Evolutionary conservation across 2,113 vertebrate genomes (phyloP).

Genomic region (Anhinga anhinga): DNA sequence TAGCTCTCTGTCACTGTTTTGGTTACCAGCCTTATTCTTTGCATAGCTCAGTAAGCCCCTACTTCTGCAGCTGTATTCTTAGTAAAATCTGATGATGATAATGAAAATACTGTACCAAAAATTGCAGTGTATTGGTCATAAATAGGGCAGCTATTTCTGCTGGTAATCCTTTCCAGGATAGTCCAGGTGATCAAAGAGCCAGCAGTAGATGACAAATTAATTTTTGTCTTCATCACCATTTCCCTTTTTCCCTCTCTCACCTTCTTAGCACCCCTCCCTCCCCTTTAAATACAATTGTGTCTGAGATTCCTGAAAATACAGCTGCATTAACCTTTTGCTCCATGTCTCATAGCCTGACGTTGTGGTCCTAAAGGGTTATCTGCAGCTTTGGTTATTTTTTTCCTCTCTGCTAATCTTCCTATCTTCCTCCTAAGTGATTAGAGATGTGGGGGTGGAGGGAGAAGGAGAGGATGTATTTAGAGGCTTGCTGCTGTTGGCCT

Average conservation of each 20-base stretch:
- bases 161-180: not conserved
- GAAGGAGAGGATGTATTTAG: constrained; percentile 34
- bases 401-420: constrained; percentile 68
- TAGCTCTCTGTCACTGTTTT: constrained; percentile 31
- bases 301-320: constrained; percentile 39
- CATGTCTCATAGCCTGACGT: not conserved
- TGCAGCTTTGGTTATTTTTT: constrained; percentile 66
- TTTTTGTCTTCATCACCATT: constrained; percentile 45
- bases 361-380: constrained; percentile 65
- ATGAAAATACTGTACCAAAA: constrained; percentile 8
- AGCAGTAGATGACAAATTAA: constrained; percentile 29
- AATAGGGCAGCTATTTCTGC: not conserved
- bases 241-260: not conserved
- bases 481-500: constrained; percentile 43
- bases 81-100: not conserved
- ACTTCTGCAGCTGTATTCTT: constrained; percentile 1
- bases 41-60: not conserved
- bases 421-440: constrained; percentile 71
- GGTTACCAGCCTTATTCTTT: constrained; percentile 44
- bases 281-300: not conserved
- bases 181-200: constrained; percentile 27
- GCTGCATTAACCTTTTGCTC: constrained; percentile 22
- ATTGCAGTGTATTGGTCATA: not conserved
- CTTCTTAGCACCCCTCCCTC: not conserved
- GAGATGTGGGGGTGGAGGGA: constrained; percentile 10